Evolutionary conservation across 2,797 vertebrate genomes (phyloP).

Genomic region (Chelonia mydas): DNA sequence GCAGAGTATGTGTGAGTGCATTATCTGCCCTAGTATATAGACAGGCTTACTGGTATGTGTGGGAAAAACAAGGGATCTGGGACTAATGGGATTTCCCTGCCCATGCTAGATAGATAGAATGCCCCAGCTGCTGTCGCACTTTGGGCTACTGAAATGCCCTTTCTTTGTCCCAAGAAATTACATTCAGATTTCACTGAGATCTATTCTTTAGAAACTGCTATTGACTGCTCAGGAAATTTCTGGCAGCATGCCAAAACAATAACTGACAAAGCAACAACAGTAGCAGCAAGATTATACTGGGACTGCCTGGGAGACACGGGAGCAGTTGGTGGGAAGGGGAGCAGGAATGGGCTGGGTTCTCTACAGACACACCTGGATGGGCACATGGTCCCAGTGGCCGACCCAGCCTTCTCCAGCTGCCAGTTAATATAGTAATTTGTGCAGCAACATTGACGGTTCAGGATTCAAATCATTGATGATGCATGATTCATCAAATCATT

Average conservation of each 20-base stretch:
- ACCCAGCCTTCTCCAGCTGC: background rate
- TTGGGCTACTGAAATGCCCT: background rate
- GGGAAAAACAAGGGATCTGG: background rate
- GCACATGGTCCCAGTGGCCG: background rate
- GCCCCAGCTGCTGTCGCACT: background rate
- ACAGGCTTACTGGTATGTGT: background rate
- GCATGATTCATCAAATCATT: background rate
- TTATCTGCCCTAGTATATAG: rapidly evolving
- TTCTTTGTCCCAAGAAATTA: background rate
- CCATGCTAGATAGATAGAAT: background rate
- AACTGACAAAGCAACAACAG: background rate
- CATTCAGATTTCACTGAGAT: background rate
- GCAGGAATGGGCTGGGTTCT: background rate
- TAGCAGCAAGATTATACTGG: background rate
- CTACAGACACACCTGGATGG: background rate
- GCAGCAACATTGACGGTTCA: background rate
- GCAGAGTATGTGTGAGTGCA: background rate
- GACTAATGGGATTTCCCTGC: background rate
- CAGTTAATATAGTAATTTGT: background rate
- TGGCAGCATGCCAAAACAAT: background rate
- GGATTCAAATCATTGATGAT: background rate
- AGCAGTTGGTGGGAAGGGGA: background rate
- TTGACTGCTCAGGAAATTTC: rapidly evolving
- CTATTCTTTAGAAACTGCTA: rapidly evolving
- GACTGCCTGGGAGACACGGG: background rate